Conservation (phyloP, 2,797 vertebrate species). For the Danio jaintianensis region DNA sequence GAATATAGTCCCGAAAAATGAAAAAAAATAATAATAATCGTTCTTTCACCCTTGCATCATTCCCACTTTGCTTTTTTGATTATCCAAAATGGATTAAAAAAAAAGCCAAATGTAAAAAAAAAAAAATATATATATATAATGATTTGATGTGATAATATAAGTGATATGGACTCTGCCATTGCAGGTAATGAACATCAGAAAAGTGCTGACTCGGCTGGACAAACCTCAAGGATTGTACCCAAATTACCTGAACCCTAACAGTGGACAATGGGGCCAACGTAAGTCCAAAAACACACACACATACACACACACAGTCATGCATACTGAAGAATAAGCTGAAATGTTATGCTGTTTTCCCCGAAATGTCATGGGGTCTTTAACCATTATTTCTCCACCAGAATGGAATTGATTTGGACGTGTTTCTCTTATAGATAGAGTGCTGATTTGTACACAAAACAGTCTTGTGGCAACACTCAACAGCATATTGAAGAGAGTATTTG, state of each 20-base stretch:
- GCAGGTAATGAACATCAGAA: conserved; percentile 97
- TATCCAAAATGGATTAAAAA: too few species aligned
- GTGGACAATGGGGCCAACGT: conserved; percentile 99
- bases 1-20: too few species aligned
- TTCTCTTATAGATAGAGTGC: background rate
- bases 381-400: conserved; percentile 3
- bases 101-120: too few species aligned
- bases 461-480: background rate
- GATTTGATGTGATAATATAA: conserved; percentile 15
- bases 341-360: background rate
- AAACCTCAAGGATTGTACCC: conserved; percentile 98
- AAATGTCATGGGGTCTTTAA: background rate
- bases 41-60: too few species aligned
- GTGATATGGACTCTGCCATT: conserved; percentile 22
- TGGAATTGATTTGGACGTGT: conserved; percentile 12
- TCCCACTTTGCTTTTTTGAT: too few species aligned
- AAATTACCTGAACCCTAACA: conserved; percentile 98
- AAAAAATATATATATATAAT: too few species aligned
- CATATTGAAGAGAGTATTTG: background rate
- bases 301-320: background rate
- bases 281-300: conserved; percentile 73
- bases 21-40: too few species aligned
- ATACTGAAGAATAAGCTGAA: background rate
- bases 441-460: conserved; percentile 12
- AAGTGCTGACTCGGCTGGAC: conserved; percentile 91